These are phyloP conservation scores for Tragulus kanchil DNA, from an alignment of 2,113 vertebrate genomes.

Conservation along the genomic window DNA sequence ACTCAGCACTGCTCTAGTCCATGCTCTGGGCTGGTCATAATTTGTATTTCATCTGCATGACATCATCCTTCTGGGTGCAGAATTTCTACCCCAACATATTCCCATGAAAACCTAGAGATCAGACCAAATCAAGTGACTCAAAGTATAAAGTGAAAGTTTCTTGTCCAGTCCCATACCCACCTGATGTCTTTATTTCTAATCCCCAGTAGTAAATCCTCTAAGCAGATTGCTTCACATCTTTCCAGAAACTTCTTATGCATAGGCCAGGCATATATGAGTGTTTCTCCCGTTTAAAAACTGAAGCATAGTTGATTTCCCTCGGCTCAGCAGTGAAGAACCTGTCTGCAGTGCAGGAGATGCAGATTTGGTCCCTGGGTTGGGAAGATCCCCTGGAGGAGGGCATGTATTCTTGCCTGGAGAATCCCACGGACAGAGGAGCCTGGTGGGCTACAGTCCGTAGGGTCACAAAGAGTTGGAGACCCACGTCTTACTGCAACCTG, in stretches of 20 bases:
- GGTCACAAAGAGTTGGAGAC: neutral
- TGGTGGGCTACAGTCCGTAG: neutral
- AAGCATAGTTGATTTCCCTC: neutral
- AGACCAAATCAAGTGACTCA: neutral
- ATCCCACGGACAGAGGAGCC: neutral
- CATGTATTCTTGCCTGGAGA: neutral
- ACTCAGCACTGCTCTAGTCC: neutral
- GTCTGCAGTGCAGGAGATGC: neutral
- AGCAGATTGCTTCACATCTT: neutral
- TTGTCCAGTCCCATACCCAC: neutral
- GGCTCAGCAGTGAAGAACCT: neutral
- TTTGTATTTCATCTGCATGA: neutral
- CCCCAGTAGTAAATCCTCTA: neutral
- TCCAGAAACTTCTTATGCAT: neutral
- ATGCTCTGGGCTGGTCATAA: too few relatives aligned
- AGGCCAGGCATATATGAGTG: neutral
- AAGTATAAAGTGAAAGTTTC: neutral
- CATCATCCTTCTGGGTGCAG: neutral
- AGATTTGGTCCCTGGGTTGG: neutral
- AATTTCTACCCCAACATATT: neutral
- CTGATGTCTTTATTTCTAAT: neutral
- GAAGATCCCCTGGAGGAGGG: neutral
- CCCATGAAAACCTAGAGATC: neutral
- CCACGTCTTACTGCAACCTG: neutral
- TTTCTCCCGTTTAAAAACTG: neutral